Percentiles rank a stretch among this genome's conserved stretches.
phyloP scores from a whole-genome alignment of 2,113 vertebrate genomes.

The Neogobius melanostomus region DNA sequence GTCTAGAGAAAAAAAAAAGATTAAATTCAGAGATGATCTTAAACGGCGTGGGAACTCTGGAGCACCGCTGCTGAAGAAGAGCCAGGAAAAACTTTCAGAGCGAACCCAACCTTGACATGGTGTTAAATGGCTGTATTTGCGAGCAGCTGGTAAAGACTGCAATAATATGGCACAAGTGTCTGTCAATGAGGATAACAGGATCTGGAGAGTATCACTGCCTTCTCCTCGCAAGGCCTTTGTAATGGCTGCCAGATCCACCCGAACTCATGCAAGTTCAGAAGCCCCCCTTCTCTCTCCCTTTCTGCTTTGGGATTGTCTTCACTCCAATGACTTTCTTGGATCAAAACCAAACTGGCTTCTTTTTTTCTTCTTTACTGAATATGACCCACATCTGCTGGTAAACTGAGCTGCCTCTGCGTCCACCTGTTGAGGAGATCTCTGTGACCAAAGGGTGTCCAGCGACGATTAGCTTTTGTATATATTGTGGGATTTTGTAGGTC shows the following conservation, averaged over 20 bases:
- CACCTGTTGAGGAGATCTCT: constrained; percentile 56
- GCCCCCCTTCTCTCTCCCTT: constrained; percentile 1
- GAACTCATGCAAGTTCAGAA: constrained; percentile 22
- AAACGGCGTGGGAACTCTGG: not conserved
- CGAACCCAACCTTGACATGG: constrained; percentile 32
- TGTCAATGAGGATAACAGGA: constrained; percentile 27
- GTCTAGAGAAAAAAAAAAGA: not conserved
- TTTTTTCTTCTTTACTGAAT: constrained; percentile 9
- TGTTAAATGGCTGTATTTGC: constrained; percentile 45
- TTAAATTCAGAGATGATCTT: not conserved
- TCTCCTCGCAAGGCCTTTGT: constrained; percentile 36
- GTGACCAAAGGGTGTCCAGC: constrained; percentile 19
- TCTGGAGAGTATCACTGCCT: constrained; percentile 44
- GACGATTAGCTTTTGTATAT: constrained; percentile 20
- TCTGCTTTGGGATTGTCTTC: constrained; percentile 18
- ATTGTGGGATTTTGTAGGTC: constrained; percentile 21
- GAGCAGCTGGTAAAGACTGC: constrained; percentile 41
- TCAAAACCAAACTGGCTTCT: constrained; percentile 27
- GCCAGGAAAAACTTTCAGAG: constrained; percentile 35
- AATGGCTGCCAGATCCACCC: constrained; percentile 59
- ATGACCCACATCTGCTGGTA: constrained; percentile 48
- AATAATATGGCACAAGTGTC: constrained; percentile 43
- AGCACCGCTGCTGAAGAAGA: not conserved
- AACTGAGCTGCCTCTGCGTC: constrained; percentile 41
- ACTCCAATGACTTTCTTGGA: constrained; percentile 26